Evolutionary conservation across 1,140 invertebrate species (phyloP).

Genomic region (Plutomurus gul): DNA sequence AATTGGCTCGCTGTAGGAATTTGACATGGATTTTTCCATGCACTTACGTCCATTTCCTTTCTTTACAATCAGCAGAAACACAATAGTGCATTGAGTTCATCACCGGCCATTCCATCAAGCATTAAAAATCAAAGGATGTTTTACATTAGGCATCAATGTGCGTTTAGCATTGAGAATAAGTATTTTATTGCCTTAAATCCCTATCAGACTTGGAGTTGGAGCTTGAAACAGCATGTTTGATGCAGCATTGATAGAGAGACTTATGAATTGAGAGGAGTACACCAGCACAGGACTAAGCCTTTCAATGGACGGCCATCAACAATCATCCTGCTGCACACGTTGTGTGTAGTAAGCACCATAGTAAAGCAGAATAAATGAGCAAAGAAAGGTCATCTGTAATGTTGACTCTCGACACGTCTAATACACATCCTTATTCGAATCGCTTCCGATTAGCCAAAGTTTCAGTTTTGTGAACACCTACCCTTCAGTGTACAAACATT

Average conservation of each 20-base stretch:
- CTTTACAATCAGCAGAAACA: conserved; percentile 17
- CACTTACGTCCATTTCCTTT: background rate
- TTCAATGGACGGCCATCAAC: background rate
- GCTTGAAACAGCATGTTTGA: conserved; percentile 6
- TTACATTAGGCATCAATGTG: conserved; percentile 25
- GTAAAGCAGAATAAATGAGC: background rate
- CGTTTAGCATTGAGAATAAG: conserved; percentile 5
- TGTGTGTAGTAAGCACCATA: no score
- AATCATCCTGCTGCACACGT: background rate
- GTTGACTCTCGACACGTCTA: background rate
- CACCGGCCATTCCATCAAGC: no score
- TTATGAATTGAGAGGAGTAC: conserved; percentile 2
- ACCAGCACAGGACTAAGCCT: no score
- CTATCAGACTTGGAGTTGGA: background rate
- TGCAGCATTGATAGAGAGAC: background rate
- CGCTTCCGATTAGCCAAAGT: background rate
- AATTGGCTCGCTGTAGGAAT: background rate
- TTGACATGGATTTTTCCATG: background rate
- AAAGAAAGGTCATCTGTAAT: conserved; percentile 11
- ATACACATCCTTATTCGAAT: background rate
- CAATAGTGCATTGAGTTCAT: background rate
- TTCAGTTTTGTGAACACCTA: background rate
- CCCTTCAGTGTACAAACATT: background rate
- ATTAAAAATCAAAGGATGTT: conserved; percentile 12
- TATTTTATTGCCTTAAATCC: conserved; percentile 7